A percentile compares a stretch with the other conserved stretches of the same genome.
Conservation (phyloP, 2,888 invertebrate genomes). For the Coelinius sp. region DNA sequence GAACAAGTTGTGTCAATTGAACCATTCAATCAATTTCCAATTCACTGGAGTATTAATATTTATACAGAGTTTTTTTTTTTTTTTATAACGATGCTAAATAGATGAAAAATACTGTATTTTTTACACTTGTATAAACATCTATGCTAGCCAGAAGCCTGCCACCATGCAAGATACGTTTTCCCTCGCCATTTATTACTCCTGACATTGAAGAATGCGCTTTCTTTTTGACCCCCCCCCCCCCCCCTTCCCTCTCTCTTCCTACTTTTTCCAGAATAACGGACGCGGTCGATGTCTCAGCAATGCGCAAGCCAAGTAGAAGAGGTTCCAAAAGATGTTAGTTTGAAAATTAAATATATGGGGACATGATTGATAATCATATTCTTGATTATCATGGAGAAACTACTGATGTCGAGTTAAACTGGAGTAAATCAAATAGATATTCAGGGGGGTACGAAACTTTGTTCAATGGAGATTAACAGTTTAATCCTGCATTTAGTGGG, state of each 20-base stretch:
- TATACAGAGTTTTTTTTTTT: neutral
- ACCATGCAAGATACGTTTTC: conserved; percentile 49
- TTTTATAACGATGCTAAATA: neutral
- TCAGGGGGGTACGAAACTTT: no score
- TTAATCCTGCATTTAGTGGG: conserved; percentile 60
- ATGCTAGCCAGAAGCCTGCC: neutral
- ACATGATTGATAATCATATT: neutral
- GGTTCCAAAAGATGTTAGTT: neutral
- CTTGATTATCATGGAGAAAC: no score
- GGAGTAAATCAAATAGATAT: no score
- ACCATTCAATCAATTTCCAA: neutral
- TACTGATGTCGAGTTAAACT: no score
- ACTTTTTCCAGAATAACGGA: conserved; percentile 3
- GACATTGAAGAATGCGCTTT: conserved; percentile 59
- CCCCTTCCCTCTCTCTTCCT: neutral
- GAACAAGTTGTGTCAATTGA: neutral
- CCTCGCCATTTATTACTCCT: conserved; percentile 54
- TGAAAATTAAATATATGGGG: neutral
- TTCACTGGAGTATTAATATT: neutral
- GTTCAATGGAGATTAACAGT: conserved; percentile 54
- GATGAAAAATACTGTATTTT: neutral
- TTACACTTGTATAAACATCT: conserved; percentile 1
- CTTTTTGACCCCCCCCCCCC: conserved; percentile 44
- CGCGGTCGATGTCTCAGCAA: conserved; percentile 49
- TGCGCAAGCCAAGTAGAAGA: conserved; percentile 24